A percentile compares a stretch with the other conserved stretches of the same genome.
Conservation (phyloP, 23 tunicate genomes). For the Styela plicata region DNA sequence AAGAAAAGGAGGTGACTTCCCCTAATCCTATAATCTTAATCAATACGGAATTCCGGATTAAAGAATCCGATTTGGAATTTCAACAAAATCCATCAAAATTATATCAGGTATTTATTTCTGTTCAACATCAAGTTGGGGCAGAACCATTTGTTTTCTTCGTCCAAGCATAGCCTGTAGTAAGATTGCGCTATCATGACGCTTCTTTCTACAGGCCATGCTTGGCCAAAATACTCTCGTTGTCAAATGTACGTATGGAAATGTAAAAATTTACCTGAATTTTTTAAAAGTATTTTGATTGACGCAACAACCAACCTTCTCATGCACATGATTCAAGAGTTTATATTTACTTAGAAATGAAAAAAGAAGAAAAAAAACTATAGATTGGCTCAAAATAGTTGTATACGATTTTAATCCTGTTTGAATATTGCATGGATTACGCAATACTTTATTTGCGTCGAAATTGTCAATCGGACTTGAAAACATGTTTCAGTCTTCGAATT, state of each 20-base stretch:
- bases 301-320: neutral
- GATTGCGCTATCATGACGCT: no score
- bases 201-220: no score
- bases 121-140: no score
- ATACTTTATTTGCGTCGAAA: no score
- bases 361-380: no score
- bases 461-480: no score
- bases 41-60: neutral
- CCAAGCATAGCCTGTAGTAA: no score
- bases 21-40: neutral
- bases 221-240: no score
- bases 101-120: no score
- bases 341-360: neutral
- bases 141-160: no score
- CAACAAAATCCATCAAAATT: no score
- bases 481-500: no score
- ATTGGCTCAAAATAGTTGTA: neutral
- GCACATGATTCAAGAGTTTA: neutral
- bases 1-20: neutral
- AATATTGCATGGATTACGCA: neutral
- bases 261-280: neutral
- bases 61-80: neutral
- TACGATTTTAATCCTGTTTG: neutral
- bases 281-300: neutral
- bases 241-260: neutral